Evolutionary conservation across 1,140 invertebrate species (phyloP), one percentile per base, ranked within the genome.

Genomic region (Ceratosolen solmsi): DNA sequence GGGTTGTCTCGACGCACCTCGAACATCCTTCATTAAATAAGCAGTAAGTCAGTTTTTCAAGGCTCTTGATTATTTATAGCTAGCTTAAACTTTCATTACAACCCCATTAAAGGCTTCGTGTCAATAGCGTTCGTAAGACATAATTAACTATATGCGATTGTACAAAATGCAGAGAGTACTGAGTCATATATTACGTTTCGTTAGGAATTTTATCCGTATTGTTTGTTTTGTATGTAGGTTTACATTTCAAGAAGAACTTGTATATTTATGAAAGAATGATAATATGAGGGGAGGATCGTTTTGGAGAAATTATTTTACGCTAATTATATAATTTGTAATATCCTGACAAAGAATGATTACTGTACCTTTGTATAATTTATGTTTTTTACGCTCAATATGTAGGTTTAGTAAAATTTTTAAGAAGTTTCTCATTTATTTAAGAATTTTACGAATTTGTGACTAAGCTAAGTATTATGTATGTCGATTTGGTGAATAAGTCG

Each of bases 331-430:
- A 60, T 81, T 71, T 71, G 22, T 81, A 68, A 46, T 51, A 75
- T 41, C 33, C 27, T 70, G 33, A 75, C 36, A 81, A 65, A 49
- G 41, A 80, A 60, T 70, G 27, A 82, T 74, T 77, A 71, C 13
- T 27, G 80, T 82, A 77, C 20, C 56, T 72, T 75, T 82, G 54
- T 78, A 73, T 82, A 73, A 73, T 78, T 78, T 82, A 77, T 82
- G 74, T 77, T 82, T 82, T 82, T 58, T 82, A 82, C 63, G 63
- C 73, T 36, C 22, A 51, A 27, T 46, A n/a, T 71, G 22, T 76
- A 82, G 63, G 15, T 58, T 60, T 82, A 82, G 33, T 41, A 49
- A 60, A 36, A 60, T 20, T 80, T 73, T 60, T 49, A 65, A 73
- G 17, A 51, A 65, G 22, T 76, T 56, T 58, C 5, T 49, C n/a